Evolutionary conservation across 2,888 invertebrate genomes (phyloP), one percentile per base, ranked within the genome.

Genomic region (Leptinotarsa rubiginosa): DNA sequence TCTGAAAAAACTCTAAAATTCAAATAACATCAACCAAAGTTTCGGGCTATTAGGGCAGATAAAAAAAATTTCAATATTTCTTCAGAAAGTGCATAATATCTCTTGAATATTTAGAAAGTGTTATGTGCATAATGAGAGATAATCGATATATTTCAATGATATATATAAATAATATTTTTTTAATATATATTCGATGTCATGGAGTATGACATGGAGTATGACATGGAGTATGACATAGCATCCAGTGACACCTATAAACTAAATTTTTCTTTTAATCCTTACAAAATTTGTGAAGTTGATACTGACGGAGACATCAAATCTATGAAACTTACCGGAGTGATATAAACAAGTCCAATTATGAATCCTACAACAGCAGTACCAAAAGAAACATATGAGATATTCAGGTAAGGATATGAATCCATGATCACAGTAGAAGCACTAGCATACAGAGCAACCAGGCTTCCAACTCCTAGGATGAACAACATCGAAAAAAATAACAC

Each of bases 401-500:
- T 90, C 3, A 91, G 85, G 0, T 88, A 85, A 0, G 93, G 92
- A 83, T 93, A 93, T 59, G 92, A 89, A 84, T 95, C 95, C 83
- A 91, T 88, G 70, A 94, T 86, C 3, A 93, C 91, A 0, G 93
- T 92, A 83, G 93, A 92, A 75, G 93, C 89, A 49, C 92, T 91
- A 12, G 92, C 92, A 78, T 92, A 90, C n/a, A 94, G 87, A 0
- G 93, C 93, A 52, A 93, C 92, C 2, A 92, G 91, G 66, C 93
- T 93, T 0, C 95, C 95, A 22, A 93, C 89, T 15, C 94, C 95
- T 72, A 95, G 88, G 1, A 93, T 92, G 72, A 92, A 91, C 87
- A 95, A 89, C 95, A 95, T 95, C 81, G 94, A 87, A 89, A 95
- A 95, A 87, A 95, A 95, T 22, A 94, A 86, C 1, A 93, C 92